These are phyloP conservation scores for Phyllostomus hastatus DNA, from an alignment of 2,113 vertebrate genomes.

Conservation along the genomic window DNA sequence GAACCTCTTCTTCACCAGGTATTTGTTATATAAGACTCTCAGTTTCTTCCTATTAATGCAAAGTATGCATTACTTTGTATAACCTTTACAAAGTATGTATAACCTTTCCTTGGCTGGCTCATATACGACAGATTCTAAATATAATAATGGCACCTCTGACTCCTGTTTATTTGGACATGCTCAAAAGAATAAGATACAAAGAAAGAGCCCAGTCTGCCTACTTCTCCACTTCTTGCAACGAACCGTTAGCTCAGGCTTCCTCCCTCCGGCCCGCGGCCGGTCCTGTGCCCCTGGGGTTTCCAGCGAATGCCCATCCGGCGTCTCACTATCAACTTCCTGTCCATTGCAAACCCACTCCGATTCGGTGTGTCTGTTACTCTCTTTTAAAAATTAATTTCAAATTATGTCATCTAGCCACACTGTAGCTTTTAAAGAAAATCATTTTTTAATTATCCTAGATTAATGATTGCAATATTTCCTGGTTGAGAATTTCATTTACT, in stretches of 20 bases:
- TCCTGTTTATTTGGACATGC: not conserved
- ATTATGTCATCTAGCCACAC: slow-evolving; percentile 26
- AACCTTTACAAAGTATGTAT: no score
- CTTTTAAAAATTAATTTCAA: slow-evolving; percentile 63
- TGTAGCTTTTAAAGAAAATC: slow-evolving; percentile 67
- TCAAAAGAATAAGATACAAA: not conserved
- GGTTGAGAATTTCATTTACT: slow-evolving; percentile 71
- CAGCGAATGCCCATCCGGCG: not conserved
- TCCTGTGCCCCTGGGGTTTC: not conserved
- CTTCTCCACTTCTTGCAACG: not conserved
- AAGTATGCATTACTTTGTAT: no score
- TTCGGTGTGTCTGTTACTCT: not conserved
- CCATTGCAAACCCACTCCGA: not conserved
- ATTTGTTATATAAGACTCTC: not conserved
- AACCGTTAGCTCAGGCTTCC: not conserved
- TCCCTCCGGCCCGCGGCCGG: not conserved
- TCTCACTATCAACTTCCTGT: slow-evolving; percentile 25
- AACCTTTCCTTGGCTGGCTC: not conserved
- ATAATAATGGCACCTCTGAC: not conserved
- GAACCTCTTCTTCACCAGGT: not conserved
- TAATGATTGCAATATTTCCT: slow-evolving; percentile 65
- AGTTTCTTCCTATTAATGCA: not conserved
- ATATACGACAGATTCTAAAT: not conserved
- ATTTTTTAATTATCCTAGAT: slow-evolving; percentile 66
- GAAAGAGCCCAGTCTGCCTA: not conserved